Evolutionary conservation across 2,113 vertebrate species (phyloP), one percentile per base, ranked within the genome.

Genomic region (Hyperopisus bebe): DNA sequence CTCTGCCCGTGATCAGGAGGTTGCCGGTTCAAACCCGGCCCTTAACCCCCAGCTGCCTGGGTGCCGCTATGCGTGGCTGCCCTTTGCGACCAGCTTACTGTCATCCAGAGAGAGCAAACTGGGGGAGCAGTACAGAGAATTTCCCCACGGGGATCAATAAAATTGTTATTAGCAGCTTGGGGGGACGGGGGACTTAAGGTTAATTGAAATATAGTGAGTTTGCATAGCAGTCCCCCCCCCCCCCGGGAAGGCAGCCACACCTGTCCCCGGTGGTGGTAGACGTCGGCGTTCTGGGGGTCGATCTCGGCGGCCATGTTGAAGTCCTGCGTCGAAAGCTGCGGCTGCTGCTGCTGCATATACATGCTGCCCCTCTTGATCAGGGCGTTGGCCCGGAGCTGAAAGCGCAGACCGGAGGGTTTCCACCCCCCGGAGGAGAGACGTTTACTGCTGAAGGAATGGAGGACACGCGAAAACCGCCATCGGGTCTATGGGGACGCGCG

Each of bases 291-390:
- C 91, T 96, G 95, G 19, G 95, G 95, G 87, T 99, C 98, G 0
- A 98, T 98, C 89, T 98, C 97, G 0, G 98, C 98, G 10, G 98
- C 98, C 96, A 95, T 97, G 94, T 99, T 98, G 87, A 99, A 99
- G 85, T 99, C 98, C 89, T 98, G 97, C 17, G 98, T 99, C 5
- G 98, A 99, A 39, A 97, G 93, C 90, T 95, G 19, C 0, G 98
- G 97, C 70, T 98, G 97, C 95, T 99, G 98, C 93, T 99, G 98
- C 90, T 99, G 98, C 98, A 99, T 99, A 93, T 97, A 96, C 98
- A 99, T 99, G 90, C 98, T 99, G 44, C 98, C 98, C 77, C 98
- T 96, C 90, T 99, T 99, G 94, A 99, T 99, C 82, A 99, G 93
- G 21, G 98, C 98, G 39, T 99, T 99, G 90, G 98, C 98, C 91